Conservation (phyloP, 2,888 invertebrate species). For the Autographa pulchrina region DNA sequence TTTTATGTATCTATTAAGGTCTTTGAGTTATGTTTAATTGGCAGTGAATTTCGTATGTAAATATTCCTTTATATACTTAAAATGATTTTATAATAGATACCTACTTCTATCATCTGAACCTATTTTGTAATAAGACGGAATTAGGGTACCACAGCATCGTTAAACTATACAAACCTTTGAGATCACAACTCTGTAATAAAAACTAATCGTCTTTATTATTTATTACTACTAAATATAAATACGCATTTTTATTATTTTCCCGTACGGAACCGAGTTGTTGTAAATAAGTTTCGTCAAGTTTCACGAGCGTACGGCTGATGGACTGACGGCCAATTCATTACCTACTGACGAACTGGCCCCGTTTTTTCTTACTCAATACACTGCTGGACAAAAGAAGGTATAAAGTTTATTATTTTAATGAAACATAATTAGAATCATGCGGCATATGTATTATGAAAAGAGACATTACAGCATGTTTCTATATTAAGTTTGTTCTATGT, state of each 20-base stretch:
- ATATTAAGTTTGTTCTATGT: too few relatives aligned
- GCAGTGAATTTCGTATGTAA: too few relatives aligned
- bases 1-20: too few relatives aligned
- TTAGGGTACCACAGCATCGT: too few relatives aligned
- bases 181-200: background rate
- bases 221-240: background rate
- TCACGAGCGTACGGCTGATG: slow-evolving; percentile 18
- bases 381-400: background rate
- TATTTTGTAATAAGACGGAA: too few relatives aligned
- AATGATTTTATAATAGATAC: too few relatives aligned
- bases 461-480: too few relatives aligned
- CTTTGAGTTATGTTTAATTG: too few relatives aligned
- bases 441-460: too few relatives aligned
- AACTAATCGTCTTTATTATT: background rate
- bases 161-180: too few relatives aligned
- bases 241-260: background rate
- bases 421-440: background rate
- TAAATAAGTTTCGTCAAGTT: slow-evolving; percentile 9
- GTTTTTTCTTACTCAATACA: slow-evolving; percentile 29
- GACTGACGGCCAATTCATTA: slow-evolving; percentile 50
- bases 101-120: too few relatives aligned
- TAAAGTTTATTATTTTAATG: background rate
- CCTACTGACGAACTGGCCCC: slow-evolving; percentile 20
- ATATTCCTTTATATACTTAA: too few relatives aligned
- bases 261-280: background rate